Base-by-base conservation (phyloP, 2,797 vertebrate species). In the Corythornis leucogaster region DNA sequence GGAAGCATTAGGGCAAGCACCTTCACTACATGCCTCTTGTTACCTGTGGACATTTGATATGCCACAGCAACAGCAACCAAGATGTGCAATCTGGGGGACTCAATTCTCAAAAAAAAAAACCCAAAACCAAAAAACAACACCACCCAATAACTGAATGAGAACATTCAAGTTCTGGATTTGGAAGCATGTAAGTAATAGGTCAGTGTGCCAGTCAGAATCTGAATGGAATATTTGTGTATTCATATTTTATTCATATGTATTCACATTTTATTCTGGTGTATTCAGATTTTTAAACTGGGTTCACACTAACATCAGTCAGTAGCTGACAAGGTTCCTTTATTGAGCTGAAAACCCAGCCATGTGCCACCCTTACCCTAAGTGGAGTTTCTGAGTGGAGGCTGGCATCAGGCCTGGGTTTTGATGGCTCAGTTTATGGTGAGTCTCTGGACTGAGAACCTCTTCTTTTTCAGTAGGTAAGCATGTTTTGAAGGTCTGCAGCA, bases 401-500 rank as follows among this genome's bases (percentile, higher is more conserved):
- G 25, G 17, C 22, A 7, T 50, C n/a, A 87, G 67, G 45, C 48
- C 53, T 11, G 6, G n/a, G 7, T 67, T 74, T 81, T 61, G 45
- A 45, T 61, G 53, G 57, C 30, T 63, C 57, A 31, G 46, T 33
- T 46, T 64, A 28, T n/a, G 78, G 50, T 51, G 28, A 84, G 30
- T n/a, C 30, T 80, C 42, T 74, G 33, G 77, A 33, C 25, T 58
- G 35, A 88, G 63, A 81, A 40, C 8, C 61, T 68, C 33, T 74
- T 70, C 74, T 80, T 55, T 90, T 88, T 86, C 54, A 78, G 54
- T 24, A 90, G 54, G 64, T 89, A 94, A 90, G 90, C 67, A 67
- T 55, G 77, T 85, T 94, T 51, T 68, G 55, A 82, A 95, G 81
- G 83, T 92, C 88, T 94, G 67, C 68, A 80, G 68, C 31, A 91